phyloP scores from a whole-genome alignment of 2,888 invertebrate species.

The Glaucopsyche alexis region DNA sequence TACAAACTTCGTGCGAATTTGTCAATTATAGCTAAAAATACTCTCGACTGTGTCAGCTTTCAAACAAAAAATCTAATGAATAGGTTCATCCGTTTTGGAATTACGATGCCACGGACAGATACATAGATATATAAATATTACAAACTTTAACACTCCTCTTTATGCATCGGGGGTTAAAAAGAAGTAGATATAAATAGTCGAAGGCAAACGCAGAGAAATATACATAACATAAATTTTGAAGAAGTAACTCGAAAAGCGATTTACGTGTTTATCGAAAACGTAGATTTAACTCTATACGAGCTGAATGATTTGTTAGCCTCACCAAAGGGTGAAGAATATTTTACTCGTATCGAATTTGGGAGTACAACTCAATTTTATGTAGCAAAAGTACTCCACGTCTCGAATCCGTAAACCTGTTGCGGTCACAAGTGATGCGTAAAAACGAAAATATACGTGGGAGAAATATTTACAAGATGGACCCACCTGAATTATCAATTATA shows the following conservation, averaged over 20 bases:
- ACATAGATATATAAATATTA: no score
- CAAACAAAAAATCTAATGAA: no score
- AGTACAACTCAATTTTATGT: constrained; percentile 30
- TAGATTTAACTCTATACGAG: not conserved
- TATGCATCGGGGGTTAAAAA: no score
- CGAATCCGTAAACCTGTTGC: constrained; percentile 18
- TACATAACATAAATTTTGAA: not conserved
- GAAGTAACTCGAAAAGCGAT: not conserved
- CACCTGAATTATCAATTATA: not conserved
- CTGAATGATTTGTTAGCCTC: constrained; percentile 27
- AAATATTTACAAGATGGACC: not conserved
- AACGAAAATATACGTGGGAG: constrained; percentile 14
- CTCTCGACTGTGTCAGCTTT: no score
- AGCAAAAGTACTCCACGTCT: constrained; percentile 21
- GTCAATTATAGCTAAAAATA: no score
- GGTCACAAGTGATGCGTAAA: constrained; percentile 26
- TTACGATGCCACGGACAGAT: no score
- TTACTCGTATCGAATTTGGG: constrained; percentile 20
- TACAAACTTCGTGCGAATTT: no score
- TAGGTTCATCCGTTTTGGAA: no score
- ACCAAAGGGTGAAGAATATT: constrained; percentile 16
- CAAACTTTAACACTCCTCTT: no score
- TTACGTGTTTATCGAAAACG: not conserved
- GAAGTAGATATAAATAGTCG: no score
- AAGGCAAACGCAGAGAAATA: not conserved